Conservation (phyloP, 2,888 invertebrate genomes). For the Crematogaster levior region DNA sequence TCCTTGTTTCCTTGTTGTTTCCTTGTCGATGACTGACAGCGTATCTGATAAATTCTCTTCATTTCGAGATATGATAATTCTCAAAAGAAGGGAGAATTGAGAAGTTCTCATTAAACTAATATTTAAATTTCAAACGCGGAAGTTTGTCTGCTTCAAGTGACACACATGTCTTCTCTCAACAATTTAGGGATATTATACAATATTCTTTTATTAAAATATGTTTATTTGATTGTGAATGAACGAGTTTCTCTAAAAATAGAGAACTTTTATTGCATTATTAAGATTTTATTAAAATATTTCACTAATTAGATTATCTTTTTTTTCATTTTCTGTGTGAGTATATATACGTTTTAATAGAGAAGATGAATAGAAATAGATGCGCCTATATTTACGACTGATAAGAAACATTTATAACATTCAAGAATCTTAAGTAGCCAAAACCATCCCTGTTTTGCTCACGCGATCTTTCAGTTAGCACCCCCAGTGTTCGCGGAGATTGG, state of each 20-base stretch:
- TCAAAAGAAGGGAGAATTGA: background rate
- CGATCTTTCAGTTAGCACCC: constrained; percentile 77
- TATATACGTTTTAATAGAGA: background rate
- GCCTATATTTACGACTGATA: background rate
- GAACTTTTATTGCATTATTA: background rate
- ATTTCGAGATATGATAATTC: constrained; percentile 23
- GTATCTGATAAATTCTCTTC: constrained; percentile 15
- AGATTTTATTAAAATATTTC: background rate
- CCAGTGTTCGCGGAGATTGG: constrained; percentile 71
- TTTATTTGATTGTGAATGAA: background rate
- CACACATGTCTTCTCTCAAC: background rate
- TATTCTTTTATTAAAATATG: background rate
- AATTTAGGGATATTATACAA: background rate
- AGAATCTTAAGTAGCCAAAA: constrained; percentile 19
- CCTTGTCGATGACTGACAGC: background rate
- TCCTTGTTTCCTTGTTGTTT: constrained; percentile 19
- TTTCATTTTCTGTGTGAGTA: background rate
- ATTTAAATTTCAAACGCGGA: background rate
- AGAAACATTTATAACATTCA: constrained; percentile 37
- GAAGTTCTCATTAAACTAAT: background rate
- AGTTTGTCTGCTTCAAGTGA: background rate
- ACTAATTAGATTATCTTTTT: background rate
- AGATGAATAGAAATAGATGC: background rate
- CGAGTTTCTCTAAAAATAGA: background rate
- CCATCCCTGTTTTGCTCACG: constrained; percentile 67